These are phyloP conservation scores for Oceanodroma leucorhoa DNA, from an alignment of 2,797 vertebrate genomes.

Conservation along the genomic window DNA sequence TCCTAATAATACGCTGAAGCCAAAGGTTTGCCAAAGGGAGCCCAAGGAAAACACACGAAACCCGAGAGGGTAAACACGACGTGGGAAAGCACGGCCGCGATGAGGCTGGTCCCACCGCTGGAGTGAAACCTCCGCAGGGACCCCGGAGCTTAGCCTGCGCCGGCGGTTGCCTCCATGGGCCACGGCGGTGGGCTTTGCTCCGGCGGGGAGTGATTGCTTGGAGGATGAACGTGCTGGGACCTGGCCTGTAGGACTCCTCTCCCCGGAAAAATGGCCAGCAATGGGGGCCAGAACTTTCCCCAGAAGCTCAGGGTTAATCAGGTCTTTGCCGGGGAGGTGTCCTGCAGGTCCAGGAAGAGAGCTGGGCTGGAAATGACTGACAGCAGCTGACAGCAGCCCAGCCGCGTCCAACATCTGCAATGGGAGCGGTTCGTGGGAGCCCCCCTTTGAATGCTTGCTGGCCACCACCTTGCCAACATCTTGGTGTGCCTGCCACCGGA, in stretches of 20 bases:
- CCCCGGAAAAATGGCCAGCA: background rate
- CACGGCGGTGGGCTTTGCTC: background rate
- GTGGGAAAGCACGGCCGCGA: fast-evolving
- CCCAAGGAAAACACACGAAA: slow-evolving; percentile 44
- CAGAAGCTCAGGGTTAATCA: background rate
- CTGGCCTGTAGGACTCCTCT: background rate
- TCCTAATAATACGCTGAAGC: slow-evolving; percentile 51
- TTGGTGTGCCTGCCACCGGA: background rate
- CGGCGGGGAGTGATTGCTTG: background rate
- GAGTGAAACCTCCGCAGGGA: background rate
- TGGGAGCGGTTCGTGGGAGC: fast-evolving
- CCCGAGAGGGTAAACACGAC: background rate
- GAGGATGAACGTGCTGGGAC: background rate
- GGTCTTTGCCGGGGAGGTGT: background rate
- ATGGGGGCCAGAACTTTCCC: background rate
- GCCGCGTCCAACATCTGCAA: fast-evolving
- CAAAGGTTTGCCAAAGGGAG: slow-evolving; percentile 47
- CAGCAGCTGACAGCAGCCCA: background rate
- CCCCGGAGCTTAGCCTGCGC: background rate
- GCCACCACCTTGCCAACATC: background rate
- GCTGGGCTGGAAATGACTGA: fast-evolving
- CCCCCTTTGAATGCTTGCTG: background rate
- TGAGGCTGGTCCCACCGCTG: background rate
- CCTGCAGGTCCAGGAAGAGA: background rate
- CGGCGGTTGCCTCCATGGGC: background rate